Evolutionary conservation across 2,888 invertebrate species (phyloP), one percentile per base, ranked within the genome.

Genomic region (Brachypalpus laphriformis): DNA sequence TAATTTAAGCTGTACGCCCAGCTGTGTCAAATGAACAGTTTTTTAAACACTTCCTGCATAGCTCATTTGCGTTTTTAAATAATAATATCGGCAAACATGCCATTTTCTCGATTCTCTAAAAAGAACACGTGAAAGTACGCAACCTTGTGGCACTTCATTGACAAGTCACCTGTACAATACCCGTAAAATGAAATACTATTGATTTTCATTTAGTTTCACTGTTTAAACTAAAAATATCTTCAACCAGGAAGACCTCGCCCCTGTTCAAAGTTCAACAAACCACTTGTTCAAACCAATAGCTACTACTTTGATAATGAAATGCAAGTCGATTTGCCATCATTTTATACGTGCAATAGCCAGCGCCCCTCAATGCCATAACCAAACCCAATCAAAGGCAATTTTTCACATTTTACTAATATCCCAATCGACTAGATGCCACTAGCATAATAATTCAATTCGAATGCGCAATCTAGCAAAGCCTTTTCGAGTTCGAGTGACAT

Each of bases 321-420:
- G 45, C 47, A 47, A 0, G 20, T 20, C 20, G 47, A 20, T 47
- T 47, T 49, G 22, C 20, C 20, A 22, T 49, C 20, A 11, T 22
- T 25, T 25, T 49, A 1, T 3, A 49, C 49, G 22, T 49, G 49
- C 47, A 47, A 3, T 47, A 20, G 20, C 18, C 20, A n/a, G n/a
- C n/a, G n/a, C n/a, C n/a, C n/a, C n/a, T n/a, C 49, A 49, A 49
- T 49, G 49, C 49, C 49, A 49, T 25, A 49, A 49, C 49, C 1
- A 25, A 47, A 47, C 9, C n/a, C 25, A 3, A 22, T 22, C 22
- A n/a, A n/a, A 11, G 25, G 22, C 6, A 3, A 49, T 49, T 25
- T 49, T 49, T 49, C 22, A 25, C 49, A n/a, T 11, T 49, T 47
- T 3, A 47, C 20, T 20, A 47, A 45, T 18, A 18, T 18, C 18